Evolutionary conservation across 53 echinoderm and acorn worm genomes (phyloP).

Genomic region (Hippasteria phrygiana): DNA sequence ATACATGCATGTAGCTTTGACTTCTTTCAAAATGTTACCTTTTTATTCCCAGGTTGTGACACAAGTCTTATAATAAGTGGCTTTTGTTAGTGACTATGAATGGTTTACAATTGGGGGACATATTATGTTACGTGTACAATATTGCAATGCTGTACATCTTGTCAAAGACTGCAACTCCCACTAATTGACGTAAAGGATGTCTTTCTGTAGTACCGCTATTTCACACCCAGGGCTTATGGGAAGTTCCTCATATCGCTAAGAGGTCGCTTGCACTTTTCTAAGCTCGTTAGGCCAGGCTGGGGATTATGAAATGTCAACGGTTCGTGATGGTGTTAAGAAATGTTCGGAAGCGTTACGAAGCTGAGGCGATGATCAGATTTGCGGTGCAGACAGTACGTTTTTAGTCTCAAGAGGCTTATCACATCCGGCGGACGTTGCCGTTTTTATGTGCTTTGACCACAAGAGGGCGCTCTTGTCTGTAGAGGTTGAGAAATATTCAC

Average conservation of each 20-base stretch:
- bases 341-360: background rate
- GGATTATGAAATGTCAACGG: background rate
- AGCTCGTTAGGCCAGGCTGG: background rate
- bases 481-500: no score
- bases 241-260: no score
- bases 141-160: no score
- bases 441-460: background rate
- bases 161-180: no score
- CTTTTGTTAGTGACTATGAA: no score
- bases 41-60: no score
- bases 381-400: background rate
- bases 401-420: background rate
- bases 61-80: no score
- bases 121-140: no score
- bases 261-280: background rate
- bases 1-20: no score
- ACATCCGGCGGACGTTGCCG: background rate
- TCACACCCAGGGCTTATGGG: background rate
- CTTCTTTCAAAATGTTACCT: no score
- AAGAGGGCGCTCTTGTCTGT: slow-evolving; percentile 10
- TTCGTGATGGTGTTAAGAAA: background rate
- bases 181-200: no score
- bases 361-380: background rate
- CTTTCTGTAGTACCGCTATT: background rate
- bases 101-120: no score